These are phyloP conservation scores for Phyllostomus hastatus DNA, from an alignment of 2,113 vertebrate genomes.

Conservation along the genomic window DNA sequence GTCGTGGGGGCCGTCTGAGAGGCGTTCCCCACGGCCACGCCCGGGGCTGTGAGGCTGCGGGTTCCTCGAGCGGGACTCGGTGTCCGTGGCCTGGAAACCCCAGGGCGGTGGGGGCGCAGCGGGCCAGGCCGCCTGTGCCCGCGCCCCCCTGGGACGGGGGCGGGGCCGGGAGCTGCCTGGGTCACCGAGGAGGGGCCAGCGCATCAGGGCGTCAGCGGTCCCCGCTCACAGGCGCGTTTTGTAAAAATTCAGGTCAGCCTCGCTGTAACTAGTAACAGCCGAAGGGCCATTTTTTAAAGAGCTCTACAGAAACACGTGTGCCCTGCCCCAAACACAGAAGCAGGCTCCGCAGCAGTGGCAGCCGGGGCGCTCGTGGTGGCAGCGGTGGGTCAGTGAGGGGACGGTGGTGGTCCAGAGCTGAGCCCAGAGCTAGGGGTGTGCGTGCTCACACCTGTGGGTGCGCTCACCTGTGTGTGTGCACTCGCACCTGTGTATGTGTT, in stretches of 20 bases:
- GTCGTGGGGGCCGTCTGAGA: rapidly evolving
- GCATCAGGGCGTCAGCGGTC: background rate
- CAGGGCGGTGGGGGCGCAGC: background rate
- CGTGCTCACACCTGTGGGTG: background rate
- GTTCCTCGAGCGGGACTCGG: background rate
- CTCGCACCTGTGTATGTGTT: background rate
- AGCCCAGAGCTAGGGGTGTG: background rate
- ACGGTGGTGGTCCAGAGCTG: no score
- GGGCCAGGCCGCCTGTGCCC: background rate
- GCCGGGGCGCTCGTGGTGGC: rapidly evolving
- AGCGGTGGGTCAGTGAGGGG: no score
- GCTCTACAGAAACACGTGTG: background rate
- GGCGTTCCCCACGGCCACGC: rapidly evolving
- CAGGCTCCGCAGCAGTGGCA: rapidly evolving
- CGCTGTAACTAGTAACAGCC: background rate
- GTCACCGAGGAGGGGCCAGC: background rate
- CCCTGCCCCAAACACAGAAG: background rate
- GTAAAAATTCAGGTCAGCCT: background rate
- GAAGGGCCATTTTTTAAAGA: background rate
- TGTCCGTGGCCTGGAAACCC: background rate
- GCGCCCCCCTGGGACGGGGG: background rate
- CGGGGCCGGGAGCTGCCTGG: background rate
- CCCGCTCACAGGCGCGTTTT: background rate
- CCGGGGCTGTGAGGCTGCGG: background rate
- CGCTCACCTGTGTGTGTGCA: background rate